phyloP scores from a whole-genome alignment of 2,888 invertebrate genomes.

The Portevinia maculata region DNA sequence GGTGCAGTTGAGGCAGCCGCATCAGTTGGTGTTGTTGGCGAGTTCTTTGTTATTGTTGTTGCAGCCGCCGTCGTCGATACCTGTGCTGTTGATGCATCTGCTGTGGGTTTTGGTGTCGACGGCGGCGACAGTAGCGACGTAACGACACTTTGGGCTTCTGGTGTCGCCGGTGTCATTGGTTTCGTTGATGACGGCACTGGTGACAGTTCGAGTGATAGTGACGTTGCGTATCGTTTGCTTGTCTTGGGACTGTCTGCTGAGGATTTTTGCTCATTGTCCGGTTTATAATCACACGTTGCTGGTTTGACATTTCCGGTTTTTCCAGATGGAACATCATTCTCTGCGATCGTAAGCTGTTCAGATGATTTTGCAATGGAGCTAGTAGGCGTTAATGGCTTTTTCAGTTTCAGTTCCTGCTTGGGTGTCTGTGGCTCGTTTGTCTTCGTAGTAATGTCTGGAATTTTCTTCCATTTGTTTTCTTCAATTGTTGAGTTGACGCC shows the following conservation, averaged over 20 bases:
- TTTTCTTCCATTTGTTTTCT: slow-evolving; percentile 63
- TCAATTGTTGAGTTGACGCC: slow-evolving; percentile 68
- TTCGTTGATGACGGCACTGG: slow-evolving; percentile 62
- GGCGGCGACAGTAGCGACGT: slow-evolving; percentile 54
- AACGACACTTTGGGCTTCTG: slow-evolving; percentile 72
- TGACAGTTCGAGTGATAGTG: slow-evolving; percentile 23
- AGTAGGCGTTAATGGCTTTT: slow-evolving; percentile 70
- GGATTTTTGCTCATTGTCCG: too few relatives aligned
- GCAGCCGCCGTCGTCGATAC: slow-evolving; percentile 77
- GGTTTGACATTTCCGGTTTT: slow-evolving; percentile 23
- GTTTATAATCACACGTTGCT: slow-evolving; percentile 30
- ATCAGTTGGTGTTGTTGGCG: slow-evolving; percentile 59
- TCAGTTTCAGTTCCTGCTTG: slow-evolving; percentile 72
- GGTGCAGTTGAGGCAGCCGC: slow-evolving; percentile 75
- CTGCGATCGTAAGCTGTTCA: slow-evolving; percentile 60
- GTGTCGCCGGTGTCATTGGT: slow-evolving; percentile 65
- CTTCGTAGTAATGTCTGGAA: slow-evolving; percentile 31
- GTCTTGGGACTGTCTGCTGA: slow-evolving; percentile 27
- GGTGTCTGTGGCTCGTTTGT: slow-evolving; percentile 76
- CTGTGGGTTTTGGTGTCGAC: slow-evolving; percentile 62
- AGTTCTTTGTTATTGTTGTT: slow-evolving; percentile 75
- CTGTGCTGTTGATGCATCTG: slow-evolving; percentile 64
- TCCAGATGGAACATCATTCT: slow-evolving; percentile 27
- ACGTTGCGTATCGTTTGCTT: slow-evolving; percentile 52
- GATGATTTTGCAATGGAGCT: slow-evolving; percentile 66